Evolutionary conservation across 1,140 invertebrate genomes (phyloP), one percentile per base, ranked within the genome.

Genomic region (Xylocopa sonorina): DNA sequence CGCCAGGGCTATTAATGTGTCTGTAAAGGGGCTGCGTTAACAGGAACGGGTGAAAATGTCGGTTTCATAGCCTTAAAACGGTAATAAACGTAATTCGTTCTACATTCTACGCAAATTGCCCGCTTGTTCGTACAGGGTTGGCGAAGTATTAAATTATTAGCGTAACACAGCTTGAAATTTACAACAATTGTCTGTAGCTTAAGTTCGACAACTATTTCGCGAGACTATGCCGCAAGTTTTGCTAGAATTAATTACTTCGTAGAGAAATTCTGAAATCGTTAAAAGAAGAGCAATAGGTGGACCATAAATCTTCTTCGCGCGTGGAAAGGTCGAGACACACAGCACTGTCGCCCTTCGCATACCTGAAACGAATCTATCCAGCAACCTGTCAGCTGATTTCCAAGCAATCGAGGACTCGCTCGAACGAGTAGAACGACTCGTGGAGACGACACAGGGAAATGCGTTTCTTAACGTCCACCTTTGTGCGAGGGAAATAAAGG

Each of bases 11-110:
- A 82, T 75, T 81, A 82, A 66, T 71, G 29, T 43, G 41, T 53
- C 71, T 51, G 62, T 84, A 78, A 84, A 85, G 58, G 53, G 18
- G n/a, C 46, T 53, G 27, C 43, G 21, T 82, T 81, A 73, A 12
- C 69, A 24, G 51, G 14, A 32, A 46, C 24, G 63, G 53, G 55
- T 38, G 27, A 50, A 53, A 53, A 63, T 34, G 57, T 69, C 64
- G 16, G 34, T 34, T 41, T 69, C 51, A 21, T 41, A 21, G 24
- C 32, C 50, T 34, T 69, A 55, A 57, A 69, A 18, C 55, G 29
- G 50, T 41, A 41, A 29, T 16, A 67, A 48, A 53, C 46, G 68
- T 75, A 76, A 76, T 82, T 50, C 10, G 29, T 66, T 67, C 27
- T 21, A 7, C 24, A 16, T 27, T 48, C 29, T 2, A 2, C 29